phyloP scores from a whole-genome alignment of 2,888 invertebrate species.

The Hedya salicella region DNA sequence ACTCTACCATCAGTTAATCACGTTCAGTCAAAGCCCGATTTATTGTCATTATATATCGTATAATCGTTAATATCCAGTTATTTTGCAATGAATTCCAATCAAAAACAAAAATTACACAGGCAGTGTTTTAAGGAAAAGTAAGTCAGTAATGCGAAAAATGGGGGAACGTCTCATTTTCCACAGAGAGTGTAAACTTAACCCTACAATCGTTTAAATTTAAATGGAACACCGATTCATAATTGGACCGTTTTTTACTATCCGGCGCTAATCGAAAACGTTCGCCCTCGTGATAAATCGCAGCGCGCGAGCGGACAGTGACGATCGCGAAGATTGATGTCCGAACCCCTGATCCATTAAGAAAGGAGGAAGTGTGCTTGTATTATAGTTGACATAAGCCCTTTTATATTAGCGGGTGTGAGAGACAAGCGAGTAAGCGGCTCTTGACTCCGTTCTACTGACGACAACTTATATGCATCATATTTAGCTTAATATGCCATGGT shows the following conservation, averaged over 20 bases:
- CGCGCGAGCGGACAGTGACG: conserved; percentile 75
- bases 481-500: conserved; percentile 24
- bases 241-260: conserved; percentile 68
- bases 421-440: conserved; percentile 56
- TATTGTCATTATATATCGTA: too few species aligned
- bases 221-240: conserved; percentile 61
- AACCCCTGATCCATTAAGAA: conserved; percentile 37
- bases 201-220: conserved; percentile 42
- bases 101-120: too few species aligned
- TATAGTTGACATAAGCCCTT: conserved; percentile 15
- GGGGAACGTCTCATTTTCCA: not conserved
- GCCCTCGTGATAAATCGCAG: conserved; percentile 76
- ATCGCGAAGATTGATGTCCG: conserved; percentile 75
- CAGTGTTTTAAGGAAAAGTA: too few species aligned
- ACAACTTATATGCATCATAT: conserved; percentile 39
- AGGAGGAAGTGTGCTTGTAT: conserved; percentile 1
- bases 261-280: conserved; percentile 81
- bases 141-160: not conserved
- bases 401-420: conserved; percentile 48
- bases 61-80: too few species aligned
- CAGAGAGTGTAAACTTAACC: conserved; percentile 36
- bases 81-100: too few species aligned
- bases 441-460: conserved; percentile 54
- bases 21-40: too few species aligned
- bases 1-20: too few species aligned